Conservation (phyloP, 2,888 invertebrate genomes). For the Cactoblastis cactorum region DNA sequence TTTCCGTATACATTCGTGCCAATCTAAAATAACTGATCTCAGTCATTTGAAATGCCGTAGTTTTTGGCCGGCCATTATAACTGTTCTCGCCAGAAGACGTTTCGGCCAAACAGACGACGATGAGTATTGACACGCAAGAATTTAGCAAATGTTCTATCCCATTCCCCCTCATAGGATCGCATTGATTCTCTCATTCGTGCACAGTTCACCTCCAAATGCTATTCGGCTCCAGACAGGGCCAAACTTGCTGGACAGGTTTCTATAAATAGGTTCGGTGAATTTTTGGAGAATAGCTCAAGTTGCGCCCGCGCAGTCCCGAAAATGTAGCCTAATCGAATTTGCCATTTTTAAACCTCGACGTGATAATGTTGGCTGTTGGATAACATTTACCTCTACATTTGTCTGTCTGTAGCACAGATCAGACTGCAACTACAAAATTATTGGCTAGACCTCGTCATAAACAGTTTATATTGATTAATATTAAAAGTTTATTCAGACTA, state of each 20-base stretch:
- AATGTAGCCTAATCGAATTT: not conserved
- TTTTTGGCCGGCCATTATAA: conserved; percentile 29
- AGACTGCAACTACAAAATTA: too few species aligned
- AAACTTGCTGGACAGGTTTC: conserved; percentile 70
- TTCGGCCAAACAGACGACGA: conserved; percentile 33
- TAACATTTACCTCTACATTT: too few species aligned
- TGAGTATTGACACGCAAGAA: conserved; percentile 58
- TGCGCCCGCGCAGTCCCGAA: conserved; percentile 14
- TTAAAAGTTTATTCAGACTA: too few species aligned
- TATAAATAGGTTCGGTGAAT: conserved; percentile 67
- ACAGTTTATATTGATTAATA: too few species aligned
- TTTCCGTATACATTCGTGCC: not conserved
- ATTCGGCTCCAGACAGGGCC: conserved; percentile 66
- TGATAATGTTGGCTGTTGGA: too few species aligned
- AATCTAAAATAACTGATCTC: conserved; percentile 2
- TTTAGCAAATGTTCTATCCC: conserved; percentile 63
- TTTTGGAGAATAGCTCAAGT: conserved; percentile 57
- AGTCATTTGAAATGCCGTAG: conserved; percentile 12
- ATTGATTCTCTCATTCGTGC: conserved; percentile 63
- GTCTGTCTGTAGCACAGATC: too few species aligned
- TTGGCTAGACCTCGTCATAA: too few species aligned
- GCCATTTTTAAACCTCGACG: not conserved
- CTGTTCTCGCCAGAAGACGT: conserved; percentile 29
- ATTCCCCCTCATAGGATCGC: conserved; percentile 52
- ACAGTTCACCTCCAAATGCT: conserved; percentile 73